Percentiles rank a stretch among this genome's conserved stretches.
These are phyloP conservation scores for Sebastes hubbsi DNA, from an alignment of 2,797 vertebrate genomes.

Conservation along the genomic window DNA sequence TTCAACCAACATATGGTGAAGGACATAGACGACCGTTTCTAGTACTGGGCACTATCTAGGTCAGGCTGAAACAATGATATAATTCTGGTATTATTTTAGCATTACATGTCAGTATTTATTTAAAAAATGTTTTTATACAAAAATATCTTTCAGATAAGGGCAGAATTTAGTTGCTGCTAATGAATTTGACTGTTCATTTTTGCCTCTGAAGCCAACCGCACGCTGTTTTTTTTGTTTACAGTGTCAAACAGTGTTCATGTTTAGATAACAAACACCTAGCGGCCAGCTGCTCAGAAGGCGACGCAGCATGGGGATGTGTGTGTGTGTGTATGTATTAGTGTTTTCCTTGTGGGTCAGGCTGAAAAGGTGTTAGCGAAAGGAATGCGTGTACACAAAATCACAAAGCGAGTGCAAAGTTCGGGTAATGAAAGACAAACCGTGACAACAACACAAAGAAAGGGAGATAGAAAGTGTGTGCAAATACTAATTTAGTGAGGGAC, in stretches of 20 bases:
- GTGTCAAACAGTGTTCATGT: slow-evolving; percentile 8
- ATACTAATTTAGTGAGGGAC: slow-evolving; percentile 2
- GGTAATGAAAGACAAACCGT: background rate
- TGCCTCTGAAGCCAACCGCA: background rate
- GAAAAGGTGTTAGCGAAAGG: background rate
- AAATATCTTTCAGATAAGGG: background rate
- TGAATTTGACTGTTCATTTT: background rate
- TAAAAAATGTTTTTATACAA: background rate
- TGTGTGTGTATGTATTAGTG: background rate
- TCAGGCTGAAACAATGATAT: background rate
- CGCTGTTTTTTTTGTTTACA: background rate
- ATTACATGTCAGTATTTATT: background rate
- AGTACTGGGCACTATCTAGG: slow-evolving; percentile 4
- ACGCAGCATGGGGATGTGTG: background rate
- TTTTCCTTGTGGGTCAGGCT: slow-evolving; percentile 3
- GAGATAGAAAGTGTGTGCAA: background rate
- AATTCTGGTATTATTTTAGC: background rate
- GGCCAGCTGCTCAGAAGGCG: slow-evolving; percentile 9
- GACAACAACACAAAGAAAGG: background rate
- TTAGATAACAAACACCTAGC: slow-evolving; percentile 9
- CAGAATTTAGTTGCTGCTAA: background rate
- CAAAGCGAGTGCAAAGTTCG: background rate
- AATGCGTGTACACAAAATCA: background rate
- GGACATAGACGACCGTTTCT: background rate
- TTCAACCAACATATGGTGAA: slow-evolving; percentile 49